phyloP scores from a whole-genome alignment of 2,888 invertebrate genomes.

The Anthrax anthrax region DNA sequence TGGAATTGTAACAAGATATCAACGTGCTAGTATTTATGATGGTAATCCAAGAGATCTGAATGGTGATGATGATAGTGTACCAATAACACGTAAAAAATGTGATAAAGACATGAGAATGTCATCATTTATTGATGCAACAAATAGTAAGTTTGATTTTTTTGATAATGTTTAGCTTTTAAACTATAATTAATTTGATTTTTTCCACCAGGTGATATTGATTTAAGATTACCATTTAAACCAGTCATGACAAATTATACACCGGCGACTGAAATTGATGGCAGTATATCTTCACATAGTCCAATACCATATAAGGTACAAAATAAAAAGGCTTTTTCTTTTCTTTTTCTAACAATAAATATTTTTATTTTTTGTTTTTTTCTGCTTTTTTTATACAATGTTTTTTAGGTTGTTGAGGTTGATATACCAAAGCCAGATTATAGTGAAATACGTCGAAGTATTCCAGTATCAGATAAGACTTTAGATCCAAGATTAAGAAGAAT shows the following conservation, averaged over 20 bases:
- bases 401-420: slow-evolving; percentile 36
- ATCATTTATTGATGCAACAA: slow-evolving; percentile 14
- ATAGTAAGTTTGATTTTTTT: slow-evolving; percentile 11
- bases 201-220: slow-evolving; percentile 49
- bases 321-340: neutral
- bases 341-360: neutral
- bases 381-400: neutral
- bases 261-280: slow-evolving; percentile 75
- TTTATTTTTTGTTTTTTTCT: slow-evolving; percentile 7
- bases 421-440: slow-evolving; percentile 63
- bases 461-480: slow-evolving; percentile 49
- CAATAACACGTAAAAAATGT: slow-evolving; percentile 13
- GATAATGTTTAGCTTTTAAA: neutral
- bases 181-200: slow-evolving; percentile 3
- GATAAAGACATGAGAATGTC: slow-evolving; percentile 24
- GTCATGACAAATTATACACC: slow-evolving; percentile 65
- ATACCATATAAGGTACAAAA: slow-evolving; percentile 51
- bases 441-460: slow-evolving; percentile 54
- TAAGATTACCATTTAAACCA: slow-evolving; percentile 66
- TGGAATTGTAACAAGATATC: slow-evolving; percentile 16
- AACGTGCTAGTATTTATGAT: slow-evolving; percentile 27
- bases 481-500: slow-evolving; percentile 59
- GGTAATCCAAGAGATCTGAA: slow-evolving; percentile 14
- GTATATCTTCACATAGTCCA: slow-evolving; percentile 60
- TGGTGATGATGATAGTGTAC: slow-evolving; percentile 15